Percentiles rank a stretch among this genome's conserved stretches.
Conservation (phyloP, 2,113 vertebrate species). For the Agelaius tricolor region DNA sequence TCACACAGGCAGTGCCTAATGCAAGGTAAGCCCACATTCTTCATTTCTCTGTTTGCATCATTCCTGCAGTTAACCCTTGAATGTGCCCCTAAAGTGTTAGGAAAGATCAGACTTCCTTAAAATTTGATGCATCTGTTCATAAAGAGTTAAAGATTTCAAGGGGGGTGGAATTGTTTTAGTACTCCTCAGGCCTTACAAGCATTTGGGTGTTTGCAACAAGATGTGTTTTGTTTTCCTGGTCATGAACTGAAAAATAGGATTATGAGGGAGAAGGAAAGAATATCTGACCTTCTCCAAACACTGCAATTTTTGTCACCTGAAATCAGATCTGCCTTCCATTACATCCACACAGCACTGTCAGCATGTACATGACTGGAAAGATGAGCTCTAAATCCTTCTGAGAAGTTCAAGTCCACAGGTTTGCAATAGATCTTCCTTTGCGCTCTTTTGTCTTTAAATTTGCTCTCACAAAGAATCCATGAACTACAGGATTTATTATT, state of each 20-base stretch:
- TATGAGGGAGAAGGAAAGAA: not conserved
- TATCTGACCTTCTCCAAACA: not conserved
- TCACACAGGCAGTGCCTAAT: not conserved
- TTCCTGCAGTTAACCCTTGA: not conserved
- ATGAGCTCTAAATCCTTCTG: not conserved
- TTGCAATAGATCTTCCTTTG: not conserved
- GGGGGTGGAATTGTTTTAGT: not conserved
- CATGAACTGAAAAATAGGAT: not conserved
- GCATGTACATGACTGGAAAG: not conserved
- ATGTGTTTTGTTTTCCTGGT: not conserved
- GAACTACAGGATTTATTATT: not conserved
- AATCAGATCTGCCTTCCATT: not conserved
- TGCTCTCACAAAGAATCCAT: not conserved
- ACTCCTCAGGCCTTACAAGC: not conserved
- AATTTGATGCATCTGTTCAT: not conserved
- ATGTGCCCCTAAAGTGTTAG: not conserved
- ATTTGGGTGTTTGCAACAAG: not conserved
- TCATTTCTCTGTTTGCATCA: not conserved
- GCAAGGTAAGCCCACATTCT: not conserved
- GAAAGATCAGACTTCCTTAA: not conserved
- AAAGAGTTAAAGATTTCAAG: not conserved
- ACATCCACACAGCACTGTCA: not conserved
- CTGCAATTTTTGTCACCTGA: not conserved
- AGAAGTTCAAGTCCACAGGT: not conserved
- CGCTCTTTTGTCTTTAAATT: not conserved